Evolutionary conservation across 2,113 vertebrate genomes (phyloP).

Genomic region (Noturus placidus): DNA sequence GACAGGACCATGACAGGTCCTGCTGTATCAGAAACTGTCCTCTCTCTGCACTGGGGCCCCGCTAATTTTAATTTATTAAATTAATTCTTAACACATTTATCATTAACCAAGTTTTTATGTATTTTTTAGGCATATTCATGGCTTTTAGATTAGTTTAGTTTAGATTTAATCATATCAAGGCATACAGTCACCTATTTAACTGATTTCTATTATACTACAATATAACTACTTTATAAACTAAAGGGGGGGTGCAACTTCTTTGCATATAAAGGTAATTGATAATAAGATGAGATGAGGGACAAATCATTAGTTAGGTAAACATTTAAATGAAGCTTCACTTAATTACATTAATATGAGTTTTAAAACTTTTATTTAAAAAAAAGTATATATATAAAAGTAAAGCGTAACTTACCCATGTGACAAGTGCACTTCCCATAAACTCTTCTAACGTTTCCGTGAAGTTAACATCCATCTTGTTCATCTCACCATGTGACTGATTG

Average conservation of each 20-base stretch:
- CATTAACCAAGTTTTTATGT: neutral
- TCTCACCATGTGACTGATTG: constrained; percentile 18
- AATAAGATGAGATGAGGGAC: too few species aligned
- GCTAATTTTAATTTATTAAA: too few species aligned
- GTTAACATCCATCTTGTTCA: constrained; percentile 67
- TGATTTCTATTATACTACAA: neutral
- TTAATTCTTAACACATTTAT: neutral
- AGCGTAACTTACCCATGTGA: constrained; percentile 73
- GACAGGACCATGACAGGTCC: too few species aligned
- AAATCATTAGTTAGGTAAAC: neutral
- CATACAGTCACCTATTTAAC: neutral
- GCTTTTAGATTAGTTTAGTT: neutral
- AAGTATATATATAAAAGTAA: neutral
- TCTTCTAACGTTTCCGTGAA: constrained; percentile 73
- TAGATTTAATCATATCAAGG: neutral
- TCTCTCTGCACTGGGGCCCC: too few species aligned
- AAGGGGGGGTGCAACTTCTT: neutral
- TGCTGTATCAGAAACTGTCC: too few species aligned
- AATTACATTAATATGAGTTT: neutral
- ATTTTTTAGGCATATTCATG: neutral
- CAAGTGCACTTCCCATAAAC: constrained; percentile 76
- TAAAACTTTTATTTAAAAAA: neutral
- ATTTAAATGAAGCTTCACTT: neutral
- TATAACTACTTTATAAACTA: neutral
- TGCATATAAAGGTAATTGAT: neutral